Percentiles rank a stretch among this genome's conserved stretches.
Conservation (phyloP, 2,888 invertebrate species). For the Ochropacha duplaris region DNA sequence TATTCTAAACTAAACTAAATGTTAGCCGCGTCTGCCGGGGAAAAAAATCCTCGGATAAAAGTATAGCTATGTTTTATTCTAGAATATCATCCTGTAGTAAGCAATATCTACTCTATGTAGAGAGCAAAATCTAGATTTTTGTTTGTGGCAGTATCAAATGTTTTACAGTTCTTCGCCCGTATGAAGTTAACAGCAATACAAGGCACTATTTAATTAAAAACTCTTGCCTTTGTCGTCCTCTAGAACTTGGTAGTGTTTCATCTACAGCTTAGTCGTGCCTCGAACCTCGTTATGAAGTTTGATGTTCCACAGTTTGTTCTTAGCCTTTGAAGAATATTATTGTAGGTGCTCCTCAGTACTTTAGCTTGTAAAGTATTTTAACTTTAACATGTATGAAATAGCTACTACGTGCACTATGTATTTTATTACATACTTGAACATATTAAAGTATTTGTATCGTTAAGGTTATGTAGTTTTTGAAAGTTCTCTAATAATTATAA, state of each 20-base stretch:
- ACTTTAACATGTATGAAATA: constrained; percentile 29
- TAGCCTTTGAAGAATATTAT: constrained; percentile 63
- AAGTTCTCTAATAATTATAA: too few relatives aligned
- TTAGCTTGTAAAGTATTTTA: constrained; percentile 46
- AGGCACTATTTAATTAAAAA: constrained; percentile 69
- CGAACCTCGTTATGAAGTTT: constrained; percentile 68
- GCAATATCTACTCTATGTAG: too few relatives aligned
- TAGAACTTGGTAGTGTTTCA: constrained; percentile 45
- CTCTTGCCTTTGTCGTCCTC: constrained; percentile 55
- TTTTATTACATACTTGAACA: background rate
- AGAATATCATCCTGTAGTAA: too few relatives aligned
- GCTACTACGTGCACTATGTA: constrained; percentile 6
- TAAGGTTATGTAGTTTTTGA: too few relatives aligned
- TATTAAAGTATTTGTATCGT: background rate
- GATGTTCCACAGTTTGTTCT: constrained; percentile 54
- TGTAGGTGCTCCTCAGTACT: constrained; percentile 52
- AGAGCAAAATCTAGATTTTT: too few relatives aligned
- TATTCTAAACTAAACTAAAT: too few relatives aligned
- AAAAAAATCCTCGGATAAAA: too few relatives aligned
- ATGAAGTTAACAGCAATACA: constrained; percentile 20
- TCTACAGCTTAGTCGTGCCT: constrained; percentile 45
- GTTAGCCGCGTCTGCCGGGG: too few relatives aligned
- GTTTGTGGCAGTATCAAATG: background rate
- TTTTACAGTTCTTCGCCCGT: background rate
- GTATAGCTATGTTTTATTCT: too few relatives aligned